Evolutionary conservation across 2,888 invertebrate genomes (phyloP).

Genomic region (Nowickia ferox): DNA sequence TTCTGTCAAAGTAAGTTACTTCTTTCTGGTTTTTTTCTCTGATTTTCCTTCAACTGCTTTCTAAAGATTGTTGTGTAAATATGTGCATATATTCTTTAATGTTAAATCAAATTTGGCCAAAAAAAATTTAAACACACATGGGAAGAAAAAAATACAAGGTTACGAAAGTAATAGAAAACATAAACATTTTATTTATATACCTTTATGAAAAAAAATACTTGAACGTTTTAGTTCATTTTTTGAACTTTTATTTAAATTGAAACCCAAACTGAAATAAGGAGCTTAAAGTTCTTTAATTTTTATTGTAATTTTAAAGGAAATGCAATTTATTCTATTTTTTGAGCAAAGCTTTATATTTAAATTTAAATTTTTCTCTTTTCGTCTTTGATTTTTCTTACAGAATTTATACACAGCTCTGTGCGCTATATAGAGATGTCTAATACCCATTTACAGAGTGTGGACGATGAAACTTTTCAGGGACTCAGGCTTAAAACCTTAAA

Average conservation of each 20-base stretch:
- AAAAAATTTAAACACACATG: conserved; percentile 3
- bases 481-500: conserved; percentile 91
- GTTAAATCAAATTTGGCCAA: conserved; percentile 60
- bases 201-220: background rate
- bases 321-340: background rate
- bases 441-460: conserved; percentile 90
- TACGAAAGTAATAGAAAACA: background rate
- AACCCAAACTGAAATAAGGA: too few species aligned
- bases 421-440: conserved; percentile 93
- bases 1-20: background rate
- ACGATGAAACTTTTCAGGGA: conserved; percentile 91
- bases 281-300: too few species aligned
- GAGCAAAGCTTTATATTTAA: background rate
- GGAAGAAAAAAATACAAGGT: background rate
- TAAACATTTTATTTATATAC: background rate
- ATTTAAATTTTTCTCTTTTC: background rate
- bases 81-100: conserved; percentile 55
- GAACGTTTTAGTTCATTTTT: background rate
- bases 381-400: conserved; percentile 84
- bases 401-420: conserved; percentile 90
- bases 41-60: conserved; percentile 23
- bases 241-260: background rate
- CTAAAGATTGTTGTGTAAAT: conserved; percentile 59
- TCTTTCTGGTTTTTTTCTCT: background rate
- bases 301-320: background rate